phyloP scores from a whole-genome alignment of 1,140 invertebrate genomes.

The Polypedilum vanderplanki region DNA sequence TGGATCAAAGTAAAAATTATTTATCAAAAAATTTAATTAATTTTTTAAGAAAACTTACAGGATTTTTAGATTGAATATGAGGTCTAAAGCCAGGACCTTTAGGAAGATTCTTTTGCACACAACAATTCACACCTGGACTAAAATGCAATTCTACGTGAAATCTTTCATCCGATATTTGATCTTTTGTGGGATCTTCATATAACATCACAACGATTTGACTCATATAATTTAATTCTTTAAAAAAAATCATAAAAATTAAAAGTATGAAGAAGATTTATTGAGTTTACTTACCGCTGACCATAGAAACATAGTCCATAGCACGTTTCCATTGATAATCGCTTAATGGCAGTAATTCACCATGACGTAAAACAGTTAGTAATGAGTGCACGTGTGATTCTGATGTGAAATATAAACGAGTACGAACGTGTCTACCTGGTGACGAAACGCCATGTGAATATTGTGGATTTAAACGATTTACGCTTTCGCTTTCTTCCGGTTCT shows the following conservation, averaged over 20 bases:
- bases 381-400: conserved; percentile 99
- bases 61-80: conserved; percentile 53
- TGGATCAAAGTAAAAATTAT: background rate
- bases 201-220: conserved; percentile 98
- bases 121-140: conserved; percentile 93
- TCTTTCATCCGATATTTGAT: conserved; percentile 77
- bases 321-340: conserved; percentile 96
- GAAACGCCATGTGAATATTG: conserved; percentile 96
- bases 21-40: conserved; percentile 5
- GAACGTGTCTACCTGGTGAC: conserved; percentile 93
- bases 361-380: conserved; percentile 88
- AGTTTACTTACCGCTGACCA: conserved; percentile 51
- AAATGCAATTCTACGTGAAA: conserved; percentile 98
- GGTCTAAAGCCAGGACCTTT: conserved; percentile 89
- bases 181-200: conserved; percentile 98
- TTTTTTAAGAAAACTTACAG: conserved; percentile 38
- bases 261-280: too few relatives aligned
- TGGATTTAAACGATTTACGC: conserved; percentile 91
- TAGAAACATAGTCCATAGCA: conserved; percentile 96
- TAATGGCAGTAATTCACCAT: conserved; percentile 80
- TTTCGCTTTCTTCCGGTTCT: conserved; percentile 81
- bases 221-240: conserved; percentile 97
- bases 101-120: conserved; percentile 88
- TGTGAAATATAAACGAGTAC: conserved; percentile 96
- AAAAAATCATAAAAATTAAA: too few relatives aligned